These are phyloP conservation scores for Rhagoletis pomonella DNA, from an alignment of 1,140 invertebrate genomes.

Conservation along the genomic window DNA sequence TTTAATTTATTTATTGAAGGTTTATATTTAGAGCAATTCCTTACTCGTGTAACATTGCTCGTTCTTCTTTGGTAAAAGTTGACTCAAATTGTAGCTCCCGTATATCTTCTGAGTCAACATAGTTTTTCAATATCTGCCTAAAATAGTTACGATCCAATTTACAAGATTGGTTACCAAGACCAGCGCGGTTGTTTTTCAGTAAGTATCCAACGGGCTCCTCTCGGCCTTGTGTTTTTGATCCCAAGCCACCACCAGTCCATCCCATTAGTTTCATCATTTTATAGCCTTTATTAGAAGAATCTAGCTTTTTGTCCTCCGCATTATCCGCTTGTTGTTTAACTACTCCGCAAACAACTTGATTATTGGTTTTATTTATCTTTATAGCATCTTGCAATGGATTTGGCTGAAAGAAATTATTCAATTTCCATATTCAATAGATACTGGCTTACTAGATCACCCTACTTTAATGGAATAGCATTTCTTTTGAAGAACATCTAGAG, in stretches of 20 bases:
- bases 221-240: slow-evolving; percentile 82
- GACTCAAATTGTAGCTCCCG: slow-evolving; percentile 81
- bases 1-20: not conserved
- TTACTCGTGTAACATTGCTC: slow-evolving; percentile 81
- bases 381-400: slow-evolving; percentile 66
- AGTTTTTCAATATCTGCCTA: slow-evolving; percentile 75
- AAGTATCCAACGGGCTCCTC: slow-evolving; percentile 77
- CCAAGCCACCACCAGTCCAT: slow-evolving; percentile 86
- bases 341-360: slow-evolving; percentile 65
- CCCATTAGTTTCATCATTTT: slow-evolving; percentile 88
- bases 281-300: slow-evolving; percentile 78
- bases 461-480: slow-evolving; percentile 78
- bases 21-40: slow-evolving; percentile 46
- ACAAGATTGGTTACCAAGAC: slow-evolving; percentile 67
- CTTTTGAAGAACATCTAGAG: slow-evolving; percentile 73
- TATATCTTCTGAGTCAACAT: slow-evolving; percentile 75
- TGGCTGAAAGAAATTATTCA: slow-evolving; percentile 59
- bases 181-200: slow-evolving; percentile 67
- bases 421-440: not conserved
- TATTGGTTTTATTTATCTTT: slow-evolving; percentile 66
- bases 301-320: slow-evolving; percentile 65
- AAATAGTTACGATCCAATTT: slow-evolving; percentile 75
- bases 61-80: slow-evolving; percentile 83
- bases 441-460: slow-evolving; percentile 33
- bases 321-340: slow-evolving; percentile 64